A percentile compares a stretch with the other conserved stretches of the same genome.
phyloP scores from a whole-genome alignment of 2,888 invertebrate species.

The Caenorhabditis auriculariae region DNA sequence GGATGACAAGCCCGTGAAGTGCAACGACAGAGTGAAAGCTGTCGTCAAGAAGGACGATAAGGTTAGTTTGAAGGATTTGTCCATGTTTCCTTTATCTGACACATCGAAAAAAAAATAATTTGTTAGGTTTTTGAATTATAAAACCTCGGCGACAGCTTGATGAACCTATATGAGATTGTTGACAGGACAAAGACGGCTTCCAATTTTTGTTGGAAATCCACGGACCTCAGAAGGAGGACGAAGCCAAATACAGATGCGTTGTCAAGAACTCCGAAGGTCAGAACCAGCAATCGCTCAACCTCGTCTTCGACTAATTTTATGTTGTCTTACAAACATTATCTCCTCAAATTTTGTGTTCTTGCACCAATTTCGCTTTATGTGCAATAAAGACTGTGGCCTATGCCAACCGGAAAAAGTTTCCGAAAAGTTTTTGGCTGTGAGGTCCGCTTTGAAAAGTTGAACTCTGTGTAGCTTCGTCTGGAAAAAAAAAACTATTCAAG shows the following conservation, averaged over 20 bases:
- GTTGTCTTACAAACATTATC: too few species aligned
- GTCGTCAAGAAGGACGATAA: constrained; percentile 61
- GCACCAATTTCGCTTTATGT: too few species aligned
- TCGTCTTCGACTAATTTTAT: constrained; percentile 55
- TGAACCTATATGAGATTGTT: too few species aligned
- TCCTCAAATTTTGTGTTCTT: too few species aligned
- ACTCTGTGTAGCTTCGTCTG: too few species aligned
- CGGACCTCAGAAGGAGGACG: constrained; percentile 61
- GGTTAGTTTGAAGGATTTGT: constrained; percentile 6
- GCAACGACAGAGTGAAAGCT: constrained; percentile 59
- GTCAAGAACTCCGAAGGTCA: constrained; percentile 63
- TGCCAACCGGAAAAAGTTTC: too few species aligned
- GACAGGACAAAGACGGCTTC: constrained; percentile 53
- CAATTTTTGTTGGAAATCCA: constrained; percentile 59
- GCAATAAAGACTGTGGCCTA: too few species aligned
- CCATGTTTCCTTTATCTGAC: background rate
- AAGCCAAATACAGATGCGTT: constrained; percentile 60
- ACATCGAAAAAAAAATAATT: background rate
- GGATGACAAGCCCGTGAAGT: constrained; percentile 62
- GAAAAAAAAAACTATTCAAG: too few species aligned
- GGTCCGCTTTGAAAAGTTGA: too few species aligned
- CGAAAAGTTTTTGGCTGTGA: too few species aligned
- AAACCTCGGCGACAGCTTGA: background rate
- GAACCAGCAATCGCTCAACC: constrained; percentile 62
- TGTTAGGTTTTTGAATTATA: background rate